These are phyloP conservation scores for Drosophila trichaetosa DNA, from an alignment of 2,888 invertebrate genomes.

Conservation along the genomic window DNA sequence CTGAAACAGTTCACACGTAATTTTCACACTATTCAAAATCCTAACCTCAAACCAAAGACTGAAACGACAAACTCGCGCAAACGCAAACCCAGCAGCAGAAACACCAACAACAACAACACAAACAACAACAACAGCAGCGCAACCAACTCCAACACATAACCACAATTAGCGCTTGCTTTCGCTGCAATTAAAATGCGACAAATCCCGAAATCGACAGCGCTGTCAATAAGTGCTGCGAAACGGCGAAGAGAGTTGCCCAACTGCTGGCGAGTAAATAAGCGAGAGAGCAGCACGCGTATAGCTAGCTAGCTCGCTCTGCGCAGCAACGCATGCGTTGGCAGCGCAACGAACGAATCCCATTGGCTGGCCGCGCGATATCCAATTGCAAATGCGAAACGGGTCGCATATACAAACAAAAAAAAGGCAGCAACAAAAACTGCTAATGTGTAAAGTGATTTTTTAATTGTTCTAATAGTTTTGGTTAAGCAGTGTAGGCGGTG, in stretches of 20 bases:
- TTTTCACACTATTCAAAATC: not conserved
- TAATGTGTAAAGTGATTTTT: constrained; percentile 77
- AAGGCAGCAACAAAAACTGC: constrained; percentile 34
- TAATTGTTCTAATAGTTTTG: constrained; percentile 73
- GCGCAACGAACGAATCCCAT: constrained; percentile 28
- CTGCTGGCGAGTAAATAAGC: constrained; percentile 50
- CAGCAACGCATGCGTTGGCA: constrained; percentile 65
- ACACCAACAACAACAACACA: not conserved
- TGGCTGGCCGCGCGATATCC: constrained; percentile 36
- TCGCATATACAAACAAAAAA: constrained; percentile 15
- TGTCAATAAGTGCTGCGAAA: constrained; percentile 42
- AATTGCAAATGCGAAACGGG: constrained; percentile 34
- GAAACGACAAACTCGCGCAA: constrained; percentile 68
- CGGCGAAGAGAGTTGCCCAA: constrained; percentile 42
- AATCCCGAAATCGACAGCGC: constrained; percentile 52
- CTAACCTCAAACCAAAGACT: constrained; percentile 75
- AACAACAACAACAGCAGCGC: constrained; percentile 8
- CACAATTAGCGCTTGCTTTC: constrained; percentile 65
- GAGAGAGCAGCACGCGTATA: constrained; percentile 36
- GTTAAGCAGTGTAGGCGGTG: constrained; percentile 8
- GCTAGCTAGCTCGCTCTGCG: constrained; percentile 28
- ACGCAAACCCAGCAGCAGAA: constrained; percentile 16
- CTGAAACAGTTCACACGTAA: not conserved
- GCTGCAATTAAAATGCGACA: constrained; percentile 48
- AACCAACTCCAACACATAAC: constrained; percentile 30